Percentiles rank a stretch among this genome's conserved stretches.
Evolutionary conservation across 2,113 vertebrate species (phyloP).

Genomic region (Pachycephala philippinensis): DNA sequence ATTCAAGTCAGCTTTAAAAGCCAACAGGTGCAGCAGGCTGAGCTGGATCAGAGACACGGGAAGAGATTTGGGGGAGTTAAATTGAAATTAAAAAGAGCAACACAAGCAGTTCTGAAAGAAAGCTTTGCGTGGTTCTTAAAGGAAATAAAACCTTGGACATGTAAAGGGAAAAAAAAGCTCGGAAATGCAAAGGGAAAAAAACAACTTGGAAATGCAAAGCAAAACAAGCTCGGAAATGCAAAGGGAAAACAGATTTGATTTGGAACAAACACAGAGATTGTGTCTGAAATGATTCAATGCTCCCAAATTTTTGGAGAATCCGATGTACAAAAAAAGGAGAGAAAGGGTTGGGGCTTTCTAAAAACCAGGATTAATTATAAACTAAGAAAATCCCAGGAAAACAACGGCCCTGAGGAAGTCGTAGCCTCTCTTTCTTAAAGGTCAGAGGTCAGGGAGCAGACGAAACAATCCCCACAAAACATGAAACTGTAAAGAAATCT

Average conservation of each 20-base stretch:
- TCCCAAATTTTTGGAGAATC: not conserved
- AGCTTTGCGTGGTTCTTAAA: not conserved
- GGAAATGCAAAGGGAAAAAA: not conserved
- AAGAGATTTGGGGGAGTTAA: not conserved
- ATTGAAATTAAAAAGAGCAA: not conserved
- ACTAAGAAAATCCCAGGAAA: not conserved
- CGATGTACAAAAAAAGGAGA: not conserved
- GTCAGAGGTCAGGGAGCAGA: not conserved
- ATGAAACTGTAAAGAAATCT: not conserved
- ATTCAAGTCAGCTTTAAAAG: not conserved
- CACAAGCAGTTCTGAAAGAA: not conserved
- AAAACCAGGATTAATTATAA: not conserved
- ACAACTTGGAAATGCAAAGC: not conserved
- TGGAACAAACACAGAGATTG: not conserved
- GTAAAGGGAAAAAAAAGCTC: not conserved
- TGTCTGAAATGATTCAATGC: not conserved
- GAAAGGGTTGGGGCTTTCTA: not conserved
- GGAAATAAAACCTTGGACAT: not conserved
- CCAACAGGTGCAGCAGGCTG: not conserved
- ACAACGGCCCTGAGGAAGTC: not conserved
- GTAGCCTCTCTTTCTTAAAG: not conserved
- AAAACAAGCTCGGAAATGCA: not conserved
- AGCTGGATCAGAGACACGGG: not conserved
- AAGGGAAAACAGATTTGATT: not conserved
- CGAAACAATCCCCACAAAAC: not conserved